Conservation (phyloP, 2,797 vertebrate species). For the Allobates femoralis region DNA sequence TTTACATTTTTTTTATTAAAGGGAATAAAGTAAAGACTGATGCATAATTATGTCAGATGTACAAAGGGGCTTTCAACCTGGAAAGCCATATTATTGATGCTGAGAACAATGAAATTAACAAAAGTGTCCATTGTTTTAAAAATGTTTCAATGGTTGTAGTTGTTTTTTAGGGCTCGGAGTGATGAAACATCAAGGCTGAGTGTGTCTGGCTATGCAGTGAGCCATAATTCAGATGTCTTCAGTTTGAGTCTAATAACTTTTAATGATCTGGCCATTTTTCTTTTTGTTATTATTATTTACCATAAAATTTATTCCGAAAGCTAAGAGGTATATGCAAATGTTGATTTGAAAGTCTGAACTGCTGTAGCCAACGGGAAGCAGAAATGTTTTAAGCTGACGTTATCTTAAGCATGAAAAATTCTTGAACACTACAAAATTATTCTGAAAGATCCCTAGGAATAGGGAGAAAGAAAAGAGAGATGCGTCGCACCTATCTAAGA, state of each 20-base stretch:
- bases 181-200: not conserved
- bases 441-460: too few relatives aligned
- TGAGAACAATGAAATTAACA: not conserved
- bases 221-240: not conserved
- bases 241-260: slow-evolving; percentile 12
- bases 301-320: slow-evolving; percentile 18
- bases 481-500: too few relatives aligned
- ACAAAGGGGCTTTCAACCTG: too few relatives aligned
- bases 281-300: slow-evolving; percentile 2
- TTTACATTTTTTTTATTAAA: too few relatives aligned
- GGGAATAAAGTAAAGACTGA: too few relatives aligned
- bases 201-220: slow-evolving; percentile 11
- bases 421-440: not conserved
- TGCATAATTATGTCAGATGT: too few relatives aligned
- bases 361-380: slow-evolving; percentile 1
- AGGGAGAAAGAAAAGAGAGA: too few relatives aligned
- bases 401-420: slow-evolving; percentile 9
- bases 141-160: too few relatives aligned
- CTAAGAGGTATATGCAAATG: slow-evolving; percentile 18
- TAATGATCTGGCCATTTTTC: slow-evolving; percentile 10
- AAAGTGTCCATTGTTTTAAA: not conserved
- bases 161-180: not conserved
- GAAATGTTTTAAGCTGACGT: not conserved
- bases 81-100: too few relatives aligned
- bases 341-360: not conserved